Percentiles rank a stretch among this genome's conserved stretches.
phyloP scores from a whole-genome alignment of 2,888 invertebrate genomes.

The Meloe dianella region DNA sequence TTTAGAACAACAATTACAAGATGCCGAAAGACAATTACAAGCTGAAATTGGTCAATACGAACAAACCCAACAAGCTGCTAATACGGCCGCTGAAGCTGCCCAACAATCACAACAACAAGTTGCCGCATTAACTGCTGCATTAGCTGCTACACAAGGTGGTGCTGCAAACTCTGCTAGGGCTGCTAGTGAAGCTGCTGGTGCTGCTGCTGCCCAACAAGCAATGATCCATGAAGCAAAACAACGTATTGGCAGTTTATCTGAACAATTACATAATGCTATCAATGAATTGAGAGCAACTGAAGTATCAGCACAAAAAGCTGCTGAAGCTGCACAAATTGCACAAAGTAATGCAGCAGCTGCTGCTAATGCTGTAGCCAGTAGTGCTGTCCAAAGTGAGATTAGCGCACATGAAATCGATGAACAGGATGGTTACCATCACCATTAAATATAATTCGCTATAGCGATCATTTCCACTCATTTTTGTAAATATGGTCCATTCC shows the following conservation, averaged over 20 bases:
- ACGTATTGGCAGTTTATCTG: slow-evolving; percentile 67
- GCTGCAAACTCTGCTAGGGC: slow-evolving; percentile 73
- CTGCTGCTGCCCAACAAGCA: slow-evolving; percentile 73
- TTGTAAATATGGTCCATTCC: slow-evolving; percentile 10
- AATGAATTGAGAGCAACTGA: slow-evolving; percentile 75
- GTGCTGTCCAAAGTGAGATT: slow-evolving; percentile 23
- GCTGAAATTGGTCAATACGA: slow-evolving; percentile 72
- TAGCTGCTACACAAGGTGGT: slow-evolving; percentile 62
- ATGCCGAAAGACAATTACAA: slow-evolving; percentile 69
- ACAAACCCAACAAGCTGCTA: slow-evolving; percentile 73
- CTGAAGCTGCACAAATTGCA: slow-evolving; percentile 70
- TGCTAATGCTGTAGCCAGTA: slow-evolving; percentile 57
- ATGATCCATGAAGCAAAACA: slow-evolving; percentile 75
- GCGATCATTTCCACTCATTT: slow-evolving; percentile 15
- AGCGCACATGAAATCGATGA: slow-evolving; percentile 18
- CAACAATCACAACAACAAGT: slow-evolving; percentile 71
- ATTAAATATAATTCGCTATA: neutral
- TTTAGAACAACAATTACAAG: slow-evolving; percentile 72
- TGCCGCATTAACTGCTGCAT: slow-evolving; percentile 73
- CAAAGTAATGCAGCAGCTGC: slow-evolving; percentile 75
- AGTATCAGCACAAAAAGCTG: slow-evolving; percentile 69
- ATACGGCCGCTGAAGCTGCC: slow-evolving; percentile 71
- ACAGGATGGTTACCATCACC: slow-evolving; percentile 8
- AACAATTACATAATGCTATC: slow-evolving; percentile 69
- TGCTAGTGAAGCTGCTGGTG: slow-evolving; percentile 71